Conservation (phyloP, 2,888 invertebrate species). For the Stenodera caucasica region DNA sequence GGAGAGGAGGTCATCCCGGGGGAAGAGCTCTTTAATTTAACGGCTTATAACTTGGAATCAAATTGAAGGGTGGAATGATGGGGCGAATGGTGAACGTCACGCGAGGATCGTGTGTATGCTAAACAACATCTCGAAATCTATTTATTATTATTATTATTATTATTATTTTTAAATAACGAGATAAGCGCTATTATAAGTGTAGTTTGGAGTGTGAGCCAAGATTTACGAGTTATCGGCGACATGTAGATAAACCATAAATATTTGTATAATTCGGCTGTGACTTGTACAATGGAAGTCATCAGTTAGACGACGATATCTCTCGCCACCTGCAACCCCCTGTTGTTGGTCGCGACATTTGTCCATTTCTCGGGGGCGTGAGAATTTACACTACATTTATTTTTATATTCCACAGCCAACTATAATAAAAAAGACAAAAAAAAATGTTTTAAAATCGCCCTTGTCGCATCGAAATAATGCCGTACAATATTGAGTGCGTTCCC, state of each 20-base stretch:
- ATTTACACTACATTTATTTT: background rate
- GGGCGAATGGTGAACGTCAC: conserved; percentile 40
- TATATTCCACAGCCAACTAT: no score
- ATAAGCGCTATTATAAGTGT: background rate
- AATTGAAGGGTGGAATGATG: conserved; percentile 47
- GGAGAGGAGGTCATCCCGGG: conserved; percentile 44
- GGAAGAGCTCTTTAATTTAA: conserved; percentile 54
- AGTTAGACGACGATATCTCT: conserved; percentile 42
- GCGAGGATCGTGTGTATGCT: conserved; percentile 51
- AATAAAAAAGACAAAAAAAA: no score
- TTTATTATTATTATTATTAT: conserved; percentile 21
- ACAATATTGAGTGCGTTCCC: background rate
- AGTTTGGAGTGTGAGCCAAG: conserved; percentile 12
- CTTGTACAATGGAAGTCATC: conserved; percentile 39
- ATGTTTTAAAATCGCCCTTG: background rate
- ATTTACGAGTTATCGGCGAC: conserved; percentile 30
- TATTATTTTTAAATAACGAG: conserved; percentile 6
- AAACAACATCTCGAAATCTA: conserved; percentile 43
- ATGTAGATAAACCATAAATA: conserved; percentile 34
- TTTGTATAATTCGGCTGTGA: conserved; percentile 36
- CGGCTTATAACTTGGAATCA: conserved; percentile 56
- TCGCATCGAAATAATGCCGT: background rate
- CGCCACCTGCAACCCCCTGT: conserved; percentile 40
- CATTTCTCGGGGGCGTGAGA: conserved; percentile 13
- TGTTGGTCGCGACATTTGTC: conserved; percentile 21